Percentiles rank a stretch among this genome's conserved stretches.
Evolutionary conservation across 2,797 vertebrate genomes (phyloP).

Genomic region (Paratrypauchen microcephalus): DNA sequence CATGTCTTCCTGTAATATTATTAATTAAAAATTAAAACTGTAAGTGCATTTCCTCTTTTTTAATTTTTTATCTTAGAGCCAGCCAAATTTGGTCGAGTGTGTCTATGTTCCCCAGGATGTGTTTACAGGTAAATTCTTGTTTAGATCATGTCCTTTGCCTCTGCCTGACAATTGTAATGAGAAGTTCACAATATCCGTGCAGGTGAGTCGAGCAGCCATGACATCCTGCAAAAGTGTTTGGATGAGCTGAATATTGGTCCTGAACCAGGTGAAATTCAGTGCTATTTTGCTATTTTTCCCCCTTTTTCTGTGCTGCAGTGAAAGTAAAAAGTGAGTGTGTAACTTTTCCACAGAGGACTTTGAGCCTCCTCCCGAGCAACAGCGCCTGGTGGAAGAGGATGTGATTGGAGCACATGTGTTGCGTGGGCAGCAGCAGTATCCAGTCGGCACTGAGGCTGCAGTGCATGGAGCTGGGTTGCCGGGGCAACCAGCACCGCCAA

Average conservation of each 20-base stretch:
- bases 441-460: constrained; percentile 52
- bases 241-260: constrained; percentile 59
- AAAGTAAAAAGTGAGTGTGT: constrained; percentile 28
- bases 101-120: constrained; percentile 13
- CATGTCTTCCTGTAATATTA: not conserved
- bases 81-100: constrained; percentile 1
- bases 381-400: constrained; percentile 40
- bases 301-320: constrained; percentile 28
- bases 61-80: constrained; percentile 33
- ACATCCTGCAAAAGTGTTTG: constrained; percentile 67
- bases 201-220: constrained; percentile 29
- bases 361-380: constrained; percentile 66
- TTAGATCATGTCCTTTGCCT: not conserved
- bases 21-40: not conserved
- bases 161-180: not conserved
- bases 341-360: constrained; percentile 71
- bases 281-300: not conserved
- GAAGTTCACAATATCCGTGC: not conserved
- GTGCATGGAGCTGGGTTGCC: constrained; percentile 56
- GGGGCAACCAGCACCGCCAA: constrained; percentile 61
- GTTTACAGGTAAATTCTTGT: constrained; percentile 39
- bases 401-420: constrained; percentile 60
- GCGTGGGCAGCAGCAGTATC: constrained; percentile 68
- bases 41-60: constrained; percentile 17
- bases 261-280: constrained; percentile 38